Evolutionary conservation across 37 sponge, comb jelly and placozoan species (phyloP), one percentile per base, ranked within the genome.

Genomic region (Beroe forskalii): DNA sequence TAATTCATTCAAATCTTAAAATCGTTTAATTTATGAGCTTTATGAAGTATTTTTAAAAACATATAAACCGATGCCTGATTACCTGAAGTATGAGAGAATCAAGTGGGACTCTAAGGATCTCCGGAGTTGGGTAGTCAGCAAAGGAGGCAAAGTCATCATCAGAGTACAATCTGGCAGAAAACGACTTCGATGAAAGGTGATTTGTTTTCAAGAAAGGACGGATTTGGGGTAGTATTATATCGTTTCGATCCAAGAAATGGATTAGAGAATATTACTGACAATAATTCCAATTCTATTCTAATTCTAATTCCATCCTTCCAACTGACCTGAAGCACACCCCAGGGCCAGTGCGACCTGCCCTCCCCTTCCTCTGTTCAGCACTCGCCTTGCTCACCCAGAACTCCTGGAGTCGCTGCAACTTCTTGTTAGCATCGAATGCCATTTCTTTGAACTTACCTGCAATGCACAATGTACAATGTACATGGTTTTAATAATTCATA

Each of bases 361-460:
- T 92, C 62, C 97, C 97, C 91, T 97, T 97, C 38, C 97, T 42
- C 93, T 97, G 97, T 76, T 97, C 97, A 28, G 97, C 94, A 90
- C 97, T 97, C 76, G 97, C 97, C 17, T 93, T 92, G 62, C 97
- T 97, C 90, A 97, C 94, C 97, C 97, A 97, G 67, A 97, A 97
- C 91, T 97, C 97, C 67, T 97, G 97, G 8, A 97, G 90, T 41
- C 94, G 76, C 36, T 94, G 91, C 94, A 97, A 94, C 92, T 97
- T 97, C 27, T 91, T 67, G 25, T 90, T 67, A 22, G 93, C 61
- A 89, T 97, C 97, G 76, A 92, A 97, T n/a, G 95, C 92, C 97
- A 97, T 97, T 80, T 97, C 97, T 90, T 97, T 97, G 67, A 97
- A 95, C 94, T 96, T 76, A 31, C 43, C 30, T 60, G n/a, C n/a